Evolutionary conservation across 2,797 vertebrate species (phyloP), one percentile per base, ranked within the genome.

Genomic region (Hydrophis major): DNA sequence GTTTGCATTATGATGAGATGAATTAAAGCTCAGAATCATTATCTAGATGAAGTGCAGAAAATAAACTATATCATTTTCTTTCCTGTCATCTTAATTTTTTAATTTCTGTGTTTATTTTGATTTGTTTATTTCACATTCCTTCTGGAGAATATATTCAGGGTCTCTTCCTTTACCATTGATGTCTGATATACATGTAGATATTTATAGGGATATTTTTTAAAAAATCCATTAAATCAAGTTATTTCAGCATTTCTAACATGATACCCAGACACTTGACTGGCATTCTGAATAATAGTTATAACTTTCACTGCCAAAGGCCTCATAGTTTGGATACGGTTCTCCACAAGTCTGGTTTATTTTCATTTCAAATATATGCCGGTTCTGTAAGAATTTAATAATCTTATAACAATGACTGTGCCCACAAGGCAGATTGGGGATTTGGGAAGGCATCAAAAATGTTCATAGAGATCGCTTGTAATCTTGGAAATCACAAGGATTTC

Each of bases 41-140:
- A 95, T 96, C 94, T 95, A 96, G 96, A 95, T 94, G 93, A 95
- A 96, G 95, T 95, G 95, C 96, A 95, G 92, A 88, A 95, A 96
- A 96, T 95, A 95, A 94, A 95, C 94, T 94, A 93, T 88, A 94
- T 91, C 95, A 96, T 96, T 96, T 93, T 95, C 96, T 96, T 94
- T 95, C 95, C 90, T 89, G 90, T 89, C 90, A 87, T 90, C 88
- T 93, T 2, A 88, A 92, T 90, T 47, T 94, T 92, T 74, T 27
- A 90, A 60, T 92, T 86, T 61, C 20, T 11, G 18, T 60, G 18
- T 86, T 91, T n/a, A 59, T 57, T 90, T 78, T 55, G 18, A 69
- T 57, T 91, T 83, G 42, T 86, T 86, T 60, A 83, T 88, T 74
- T 89, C 59, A 66, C 53, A 63, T 89, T 92, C 22, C 6, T 0